Conservation (phyloP, 2,113 vertebrate genomes). For the Dascyllus trimaculatus region DNA sequence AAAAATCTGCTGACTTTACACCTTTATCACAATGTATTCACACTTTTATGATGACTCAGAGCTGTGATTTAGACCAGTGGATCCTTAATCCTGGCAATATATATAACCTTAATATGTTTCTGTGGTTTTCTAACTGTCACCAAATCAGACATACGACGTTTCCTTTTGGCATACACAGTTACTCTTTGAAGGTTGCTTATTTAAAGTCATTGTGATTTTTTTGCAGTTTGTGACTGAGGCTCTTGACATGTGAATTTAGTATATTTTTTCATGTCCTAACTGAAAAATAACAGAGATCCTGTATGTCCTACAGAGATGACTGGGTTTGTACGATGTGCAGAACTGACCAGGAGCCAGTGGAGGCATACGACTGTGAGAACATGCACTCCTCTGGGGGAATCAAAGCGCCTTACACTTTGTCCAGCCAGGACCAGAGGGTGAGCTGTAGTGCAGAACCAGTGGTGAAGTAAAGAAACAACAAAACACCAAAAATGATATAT, state of each 20-base stretch:
- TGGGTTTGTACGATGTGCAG: constrained; percentile 93
- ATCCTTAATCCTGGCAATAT: too few relatives aligned
- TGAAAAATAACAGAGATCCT: not conserved
- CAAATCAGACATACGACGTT: too few relatives aligned
- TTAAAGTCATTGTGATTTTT: not conserved
- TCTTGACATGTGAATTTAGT: not conserved
- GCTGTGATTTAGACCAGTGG: too few relatives aligned
- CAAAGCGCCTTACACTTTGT: constrained; percentile 81
- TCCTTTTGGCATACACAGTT: too few relatives aligned
- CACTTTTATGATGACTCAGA: not conserved
- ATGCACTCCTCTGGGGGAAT: constrained; percentile 71
- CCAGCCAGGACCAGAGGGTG: constrained; percentile 89
- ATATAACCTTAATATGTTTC: not conserved
- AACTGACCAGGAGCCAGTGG: constrained; percentile 83
- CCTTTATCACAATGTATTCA: too few relatives aligned
- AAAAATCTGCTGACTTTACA: not conserved
- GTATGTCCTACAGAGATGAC: constrained; percentile 86
- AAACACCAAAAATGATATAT: too few relatives aligned
- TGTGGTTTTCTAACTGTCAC: not conserved
- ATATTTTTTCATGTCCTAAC: not conserved
- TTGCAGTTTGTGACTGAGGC: not conserved
- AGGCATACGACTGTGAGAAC: constrained; percentile 89
- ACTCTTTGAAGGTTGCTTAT: too few relatives aligned
- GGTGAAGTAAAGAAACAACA: too few relatives aligned
- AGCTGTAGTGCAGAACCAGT: constrained; percentile 24